Percentiles rank a stretch among this genome's conserved stretches.
Evolutionary conservation across 2,113 vertebrate genomes (phyloP).

Genomic region (Physeter macrocephalus): DNA sequence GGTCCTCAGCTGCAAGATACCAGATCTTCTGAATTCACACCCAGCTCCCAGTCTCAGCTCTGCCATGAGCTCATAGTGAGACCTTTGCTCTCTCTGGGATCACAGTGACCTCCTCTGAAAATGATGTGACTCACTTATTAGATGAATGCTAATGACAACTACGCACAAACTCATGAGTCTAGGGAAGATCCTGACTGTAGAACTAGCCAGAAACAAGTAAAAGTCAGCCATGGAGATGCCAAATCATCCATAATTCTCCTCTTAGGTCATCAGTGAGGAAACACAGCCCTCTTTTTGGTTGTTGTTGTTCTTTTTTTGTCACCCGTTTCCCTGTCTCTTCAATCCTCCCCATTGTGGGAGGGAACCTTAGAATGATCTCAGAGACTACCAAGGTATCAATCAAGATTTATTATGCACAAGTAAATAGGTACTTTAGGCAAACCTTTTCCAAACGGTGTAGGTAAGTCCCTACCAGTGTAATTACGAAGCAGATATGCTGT

Average conservation of each 20-base stretch:
- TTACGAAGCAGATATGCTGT: constrained; percentile 55
- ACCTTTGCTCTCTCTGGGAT: neutral
- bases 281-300: neutral
- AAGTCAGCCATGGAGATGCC: neutral
- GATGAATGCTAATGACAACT: neutral
- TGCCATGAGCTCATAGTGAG: neutral
- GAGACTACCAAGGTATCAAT: constrained; percentile 60
- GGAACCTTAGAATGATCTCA: constrained; percentile 22
- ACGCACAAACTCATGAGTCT: neutral
- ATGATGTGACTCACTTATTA: neutral
- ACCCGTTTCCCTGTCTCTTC: neutral
- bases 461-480: constrained; percentile 56
- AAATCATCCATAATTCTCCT: neutral
- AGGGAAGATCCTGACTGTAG: neutral
- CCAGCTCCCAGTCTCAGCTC: neutral
- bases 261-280: neutral
- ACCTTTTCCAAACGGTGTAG: constrained; percentile 7
- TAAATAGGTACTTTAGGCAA: constrained; percentile 57
- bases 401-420: constrained; percentile 57
- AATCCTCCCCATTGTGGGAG: neutral
- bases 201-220: neutral
- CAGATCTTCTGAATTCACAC: neutral
- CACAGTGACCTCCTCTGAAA: neutral
- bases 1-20: neutral
- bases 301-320: neutral